phyloP scores from a whole-genome alignment of 37 sponge, comb jelly and placozoan genomes.

The Oopsacas minuta region DNA sequence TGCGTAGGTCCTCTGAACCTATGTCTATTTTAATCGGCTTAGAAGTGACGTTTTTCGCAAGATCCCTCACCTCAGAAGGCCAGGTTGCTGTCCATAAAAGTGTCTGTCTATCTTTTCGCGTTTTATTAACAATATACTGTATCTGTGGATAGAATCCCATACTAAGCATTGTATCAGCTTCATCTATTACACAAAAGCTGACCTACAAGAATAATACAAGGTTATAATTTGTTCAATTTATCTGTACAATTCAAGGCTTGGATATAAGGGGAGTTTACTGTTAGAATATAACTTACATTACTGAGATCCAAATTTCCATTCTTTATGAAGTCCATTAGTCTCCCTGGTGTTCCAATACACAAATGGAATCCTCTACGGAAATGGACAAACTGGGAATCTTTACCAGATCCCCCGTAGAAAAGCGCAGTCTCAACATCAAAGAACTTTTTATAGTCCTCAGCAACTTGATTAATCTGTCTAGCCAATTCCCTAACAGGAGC shows the following conservation, averaged over 20 bases:
- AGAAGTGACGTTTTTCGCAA: conserved; percentile 1
- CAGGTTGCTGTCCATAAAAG: neutral
- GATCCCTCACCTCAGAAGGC: neutral
- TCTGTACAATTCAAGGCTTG: no score
- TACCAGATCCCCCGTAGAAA: neutral
- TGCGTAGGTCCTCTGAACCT: conserved; percentile 2
- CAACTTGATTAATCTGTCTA: neutral
- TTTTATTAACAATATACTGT: neutral
- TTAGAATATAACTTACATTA: neutral
- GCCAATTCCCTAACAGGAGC: neutral
- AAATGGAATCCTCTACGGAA: neutral
- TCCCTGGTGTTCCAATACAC: neutral
- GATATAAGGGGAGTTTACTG: neutral
- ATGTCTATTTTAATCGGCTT: conserved; percentile 6
- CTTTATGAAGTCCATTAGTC: neutral
- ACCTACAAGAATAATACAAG: neutral
- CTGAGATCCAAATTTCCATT: neutral
- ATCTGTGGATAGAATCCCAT: neutral
- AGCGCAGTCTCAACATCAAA: neutral
- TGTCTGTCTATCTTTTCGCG: neutral
- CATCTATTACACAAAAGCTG: neutral
- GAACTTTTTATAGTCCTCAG: neutral
- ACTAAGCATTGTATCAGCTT: neutral
- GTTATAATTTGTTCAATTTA: no score
- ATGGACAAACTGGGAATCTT: neutral